Percentiles rank a stretch among this genome's conserved stretches.
phyloP scores from a whole-genome alignment of 2,113 vertebrate species.

The Neodon shergylaensis region DNA sequence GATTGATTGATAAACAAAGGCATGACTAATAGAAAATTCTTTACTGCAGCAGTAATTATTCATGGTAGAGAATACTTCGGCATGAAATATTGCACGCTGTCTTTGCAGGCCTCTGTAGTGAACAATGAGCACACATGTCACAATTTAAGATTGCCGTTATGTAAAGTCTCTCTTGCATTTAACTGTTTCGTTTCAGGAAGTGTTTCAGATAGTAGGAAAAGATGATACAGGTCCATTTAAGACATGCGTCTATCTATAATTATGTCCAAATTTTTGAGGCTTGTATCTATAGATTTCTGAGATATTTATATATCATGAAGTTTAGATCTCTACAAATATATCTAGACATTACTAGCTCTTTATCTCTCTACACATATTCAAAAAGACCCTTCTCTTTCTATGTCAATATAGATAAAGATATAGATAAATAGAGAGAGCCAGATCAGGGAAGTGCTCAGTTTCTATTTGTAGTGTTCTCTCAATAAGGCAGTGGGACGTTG shows the following conservation, averaged over 20 bases:
- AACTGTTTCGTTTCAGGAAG: constrained; percentile 36
- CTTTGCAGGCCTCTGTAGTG: constrained; percentile 12
- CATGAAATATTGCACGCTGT: neutral
- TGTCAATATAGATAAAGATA: neutral
- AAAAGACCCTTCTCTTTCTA: neutral
- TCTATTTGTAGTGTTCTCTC: constrained; percentile 56
- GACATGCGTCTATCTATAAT: neutral
- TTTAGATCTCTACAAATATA: neutral
- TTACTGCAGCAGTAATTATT: constrained; percentile 47
- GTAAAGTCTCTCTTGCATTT: constrained; percentile 31
- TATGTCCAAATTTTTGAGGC: neutral
- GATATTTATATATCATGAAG: neutral
- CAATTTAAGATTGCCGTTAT: neutral
- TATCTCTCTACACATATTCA: neutral
- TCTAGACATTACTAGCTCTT: neutral
- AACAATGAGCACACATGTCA: constrained; percentile 19
- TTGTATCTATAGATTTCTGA: neutral
- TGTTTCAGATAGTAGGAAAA: constrained; percentile 13
- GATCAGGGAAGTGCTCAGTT: constrained; percentile 13
- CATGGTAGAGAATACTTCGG: neutral
- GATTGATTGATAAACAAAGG: constrained; percentile 8
- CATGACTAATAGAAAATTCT: constrained; percentile 25
- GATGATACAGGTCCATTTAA: constrained; percentile 1
- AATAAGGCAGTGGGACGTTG: constrained; percentile 55
- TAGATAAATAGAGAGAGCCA: constrained; percentile 10